Percentiles rank a stretch among this genome's conserved stretches.
Evolutionary conservation across 2,888 invertebrate species (phyloP).

Genomic region (Philopedon plagiatum): DNA sequence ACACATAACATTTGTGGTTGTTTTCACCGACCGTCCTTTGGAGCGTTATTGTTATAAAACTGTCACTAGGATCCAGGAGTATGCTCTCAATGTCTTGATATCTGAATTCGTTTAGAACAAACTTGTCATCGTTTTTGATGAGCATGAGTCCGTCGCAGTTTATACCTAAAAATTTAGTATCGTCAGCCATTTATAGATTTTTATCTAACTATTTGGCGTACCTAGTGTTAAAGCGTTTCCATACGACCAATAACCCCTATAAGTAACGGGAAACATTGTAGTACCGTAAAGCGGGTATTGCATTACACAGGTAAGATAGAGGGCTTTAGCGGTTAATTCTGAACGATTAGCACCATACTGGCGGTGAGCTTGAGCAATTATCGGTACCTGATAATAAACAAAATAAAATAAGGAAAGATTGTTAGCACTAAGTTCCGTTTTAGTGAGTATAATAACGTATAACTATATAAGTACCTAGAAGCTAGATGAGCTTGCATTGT

Average conservation of each 20-base stretch:
- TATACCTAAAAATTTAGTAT: conserved; percentile 77
- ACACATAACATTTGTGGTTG: conserved; percentile 89
- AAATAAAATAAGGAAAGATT: conserved; percentile 38
- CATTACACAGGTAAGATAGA: conserved; percentile 96
- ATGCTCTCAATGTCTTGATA: conserved; percentile 89
- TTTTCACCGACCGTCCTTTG: conserved; percentile 79
- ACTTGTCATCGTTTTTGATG: conserved; percentile 93
- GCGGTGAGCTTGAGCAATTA: conserved; percentile 88
- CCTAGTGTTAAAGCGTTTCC: conserved; percentile 79
- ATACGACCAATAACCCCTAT: conserved; percentile 95
- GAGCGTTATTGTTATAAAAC: conserved; percentile 91
- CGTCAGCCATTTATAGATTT: no score
- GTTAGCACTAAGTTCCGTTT: no score
- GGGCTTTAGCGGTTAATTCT: conserved; percentile 92
- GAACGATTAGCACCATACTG: conserved; percentile 94
- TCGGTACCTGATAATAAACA: conserved; percentile 73
- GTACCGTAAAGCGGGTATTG: conserved; percentile 86
- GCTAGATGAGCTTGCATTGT: no score
- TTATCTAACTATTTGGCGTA: no score
- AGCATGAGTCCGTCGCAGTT: conserved; percentile 93
- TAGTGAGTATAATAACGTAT: no score
- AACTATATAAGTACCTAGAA: no score
- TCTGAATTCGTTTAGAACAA: conserved; percentile 90
- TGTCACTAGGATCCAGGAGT: conserved; percentile 91
- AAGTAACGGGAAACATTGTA: conserved; percentile 81